Conservation (phyloP, 2,888 invertebrate genomes). For the Cyaniris semiargus region DNA sequence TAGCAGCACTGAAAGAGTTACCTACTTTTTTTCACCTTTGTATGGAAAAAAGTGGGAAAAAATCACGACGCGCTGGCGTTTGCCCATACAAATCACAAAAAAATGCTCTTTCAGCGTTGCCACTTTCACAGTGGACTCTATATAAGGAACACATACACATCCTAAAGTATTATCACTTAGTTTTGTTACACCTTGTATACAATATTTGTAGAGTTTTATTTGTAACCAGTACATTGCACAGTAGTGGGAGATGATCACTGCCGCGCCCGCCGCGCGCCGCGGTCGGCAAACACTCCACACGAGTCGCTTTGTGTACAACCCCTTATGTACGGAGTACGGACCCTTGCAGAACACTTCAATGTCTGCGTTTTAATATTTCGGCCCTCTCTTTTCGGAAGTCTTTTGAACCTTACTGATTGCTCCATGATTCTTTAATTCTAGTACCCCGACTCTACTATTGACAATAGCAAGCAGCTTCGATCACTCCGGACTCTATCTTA, state of each 20-base stretch:
- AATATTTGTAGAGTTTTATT: constrained; percentile 2
- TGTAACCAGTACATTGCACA: constrained; percentile 12
- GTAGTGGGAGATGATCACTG: not conserved
- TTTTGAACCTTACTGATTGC: constrained; percentile 23
- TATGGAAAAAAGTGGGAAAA: too few relatives aligned
- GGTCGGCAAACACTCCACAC: constrained; percentile 37
- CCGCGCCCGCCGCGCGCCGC: constrained; percentile 59
- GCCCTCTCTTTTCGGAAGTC: not conserved
- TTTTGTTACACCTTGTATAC: too few relatives aligned
- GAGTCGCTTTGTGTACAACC: not conserved
- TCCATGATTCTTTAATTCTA: not conserved
- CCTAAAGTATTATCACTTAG: too few relatives aligned
- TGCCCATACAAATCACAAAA: too few relatives aligned
- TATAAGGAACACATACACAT: too few relatives aligned
- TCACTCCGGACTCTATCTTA: too few relatives aligned
- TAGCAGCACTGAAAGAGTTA: too few relatives aligned
- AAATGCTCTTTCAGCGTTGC: too few relatives aligned
- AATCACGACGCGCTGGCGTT: too few relatives aligned
- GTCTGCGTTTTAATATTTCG: constrained; percentile 23
- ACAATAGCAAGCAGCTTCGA: too few relatives aligned
- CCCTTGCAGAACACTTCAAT: constrained; percentile 21
- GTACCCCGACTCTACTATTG: not conserved
- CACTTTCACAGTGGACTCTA: too few relatives aligned
- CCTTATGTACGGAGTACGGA: constrained; percentile 39
- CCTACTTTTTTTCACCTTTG: too few relatives aligned